A percentile compares a stretch with the other conserved stretches of the same genome.
These are phyloP conservation scores for Heliothis virescens DNA, from an alignment of 1,140 invertebrate genomes.

Conservation along the genomic window DNA sequence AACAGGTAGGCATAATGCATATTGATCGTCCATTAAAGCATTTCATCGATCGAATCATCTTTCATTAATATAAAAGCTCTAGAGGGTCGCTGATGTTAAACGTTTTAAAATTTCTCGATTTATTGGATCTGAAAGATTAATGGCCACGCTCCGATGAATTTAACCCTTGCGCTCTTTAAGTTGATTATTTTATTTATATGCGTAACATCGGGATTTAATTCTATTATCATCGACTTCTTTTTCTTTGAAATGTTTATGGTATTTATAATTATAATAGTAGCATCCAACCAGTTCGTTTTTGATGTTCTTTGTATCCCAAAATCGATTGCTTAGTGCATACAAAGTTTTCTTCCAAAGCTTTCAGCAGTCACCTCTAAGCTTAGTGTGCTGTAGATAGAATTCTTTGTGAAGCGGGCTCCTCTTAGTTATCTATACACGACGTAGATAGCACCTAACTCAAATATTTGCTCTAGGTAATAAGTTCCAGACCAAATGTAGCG, in stretches of 20 bases:
- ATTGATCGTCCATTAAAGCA: constrained; percentile 73
- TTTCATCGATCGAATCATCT: constrained; percentile 68
- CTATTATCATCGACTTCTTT: neutral
- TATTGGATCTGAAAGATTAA: constrained; percentile 74
- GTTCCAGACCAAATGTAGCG: too few species aligned
- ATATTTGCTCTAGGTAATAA: too few species aligned
- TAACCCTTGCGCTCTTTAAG: constrained; percentile 23
- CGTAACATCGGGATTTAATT: constrained; percentile 6
- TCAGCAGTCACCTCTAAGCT: too few species aligned
- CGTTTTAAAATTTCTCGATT: constrained; percentile 71
- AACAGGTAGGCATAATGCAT: constrained; percentile 68
- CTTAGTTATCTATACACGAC: too few species aligned
- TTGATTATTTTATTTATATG: constrained; percentile 29
- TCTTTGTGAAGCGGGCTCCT: too few species aligned
- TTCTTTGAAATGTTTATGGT: neutral
- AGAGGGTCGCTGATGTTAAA: constrained; percentile 61
- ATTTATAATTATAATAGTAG: too few species aligned
- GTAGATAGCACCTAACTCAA: too few species aligned
- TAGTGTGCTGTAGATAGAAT: too few species aligned
- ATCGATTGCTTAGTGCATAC: too few species aligned
- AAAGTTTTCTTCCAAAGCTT: too few species aligned
- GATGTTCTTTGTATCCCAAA: too few species aligned
- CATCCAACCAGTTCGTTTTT: too few species aligned
- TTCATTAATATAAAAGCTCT: constrained; percentile 69
- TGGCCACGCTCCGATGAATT: constrained; percentile 44